Base-by-base conservation (phyloP, 2,113 vertebrate species). In the Mohoua ochrocephala region DNA sequence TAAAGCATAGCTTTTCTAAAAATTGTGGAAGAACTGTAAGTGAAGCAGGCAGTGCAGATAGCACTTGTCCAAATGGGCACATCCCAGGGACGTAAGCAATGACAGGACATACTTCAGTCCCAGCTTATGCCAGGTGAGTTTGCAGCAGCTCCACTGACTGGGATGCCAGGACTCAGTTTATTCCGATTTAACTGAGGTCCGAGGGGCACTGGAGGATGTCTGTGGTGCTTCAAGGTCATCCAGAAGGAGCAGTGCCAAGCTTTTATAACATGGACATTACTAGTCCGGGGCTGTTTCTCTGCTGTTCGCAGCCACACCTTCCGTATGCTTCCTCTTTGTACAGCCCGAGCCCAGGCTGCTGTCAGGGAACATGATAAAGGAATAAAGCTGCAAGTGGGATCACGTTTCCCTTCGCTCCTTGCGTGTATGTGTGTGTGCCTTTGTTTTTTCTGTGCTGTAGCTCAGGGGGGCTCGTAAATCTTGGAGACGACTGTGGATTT, bases 381-480 rank as follows among this genome's bases (percentile, higher is more conserved):
- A 93, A 94, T 88, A 96, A 89, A 91, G 63, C 96, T 95, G 95
- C 93, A 95, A 92, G 94, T 95, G 94, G 95, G 93, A 97, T 97
- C 95, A 96, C 6, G 82, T 94, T 96, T 87, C 88, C 17, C 86
- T 76, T 77, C 8, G 1, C 60, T 75, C 21, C 83, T 63, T 60
- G 78, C 93, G 93, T 95, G 80, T 92, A 57, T 95, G 47, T 96
- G 97, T 96, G 96, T 97, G 97, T 91, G 96, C 91, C 74, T 97
- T 95, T 97, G 95, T 97, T 97, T 97, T 95, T 97, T 91, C 95
- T 98, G 94, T 96, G 96, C 97, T 71, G 86, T 84, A 37, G 97
- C 97, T 98, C 95, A 97, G 96, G 96, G 97, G 93, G 89, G 68
- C 97, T 98, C 97, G 35, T 98, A 98, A 98, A 98, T 98, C 89